Evolutionary conservation across 2,888 invertebrate species (phyloP).

Genomic region (Perdita meconis): DNA sequence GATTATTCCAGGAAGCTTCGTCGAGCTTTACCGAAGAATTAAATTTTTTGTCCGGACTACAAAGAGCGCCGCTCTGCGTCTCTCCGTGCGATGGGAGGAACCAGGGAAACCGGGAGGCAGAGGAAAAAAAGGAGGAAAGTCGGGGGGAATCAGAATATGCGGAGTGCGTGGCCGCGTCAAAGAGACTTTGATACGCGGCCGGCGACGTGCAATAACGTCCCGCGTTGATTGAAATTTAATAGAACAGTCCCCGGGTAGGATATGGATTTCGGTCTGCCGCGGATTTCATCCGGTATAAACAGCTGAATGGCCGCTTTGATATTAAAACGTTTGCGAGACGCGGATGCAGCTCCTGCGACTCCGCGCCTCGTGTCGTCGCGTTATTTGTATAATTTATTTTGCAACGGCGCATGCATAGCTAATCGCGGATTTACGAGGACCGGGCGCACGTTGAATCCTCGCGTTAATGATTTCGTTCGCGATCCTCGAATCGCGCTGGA

Average conservation of each 20-base stretch:
- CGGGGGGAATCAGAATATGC: neutral
- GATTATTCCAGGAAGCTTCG: constrained; percentile 21
- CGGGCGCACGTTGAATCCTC: constrained; percentile 30
- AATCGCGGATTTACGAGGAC: constrained; percentile 44
- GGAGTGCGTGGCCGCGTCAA: constrained; percentile 6
- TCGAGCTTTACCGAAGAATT: constrained; percentile 32
- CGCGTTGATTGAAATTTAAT: constrained; percentile 37
- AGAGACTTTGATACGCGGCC: neutral
- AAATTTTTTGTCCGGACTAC: constrained; percentile 35
- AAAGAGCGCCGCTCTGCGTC: constrained; percentile 20
- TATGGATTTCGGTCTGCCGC: neutral
- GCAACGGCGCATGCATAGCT: constrained; percentile 49
- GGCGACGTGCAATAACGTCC: constrained; percentile 18
- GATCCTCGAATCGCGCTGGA: constrained; percentile 23
- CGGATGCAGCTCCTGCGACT: constrained; percentile 10
- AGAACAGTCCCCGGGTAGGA: neutral
- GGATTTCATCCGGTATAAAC: constrained; percentile 20
- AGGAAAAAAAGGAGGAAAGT: neutral
- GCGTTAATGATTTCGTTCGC: constrained; percentile 45
- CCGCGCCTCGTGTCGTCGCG: neutral
- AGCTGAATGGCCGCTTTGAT: neutral
- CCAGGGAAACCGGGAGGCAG: neutral
- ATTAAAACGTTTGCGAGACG: constrained; percentile 8
- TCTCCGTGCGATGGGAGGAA: neutral
- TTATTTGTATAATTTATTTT: constrained; percentile 53